Evolutionary conservation across 2,888 invertebrate genomes (phyloP).

Genomic region (Sminthurinus aureus): DNA sequence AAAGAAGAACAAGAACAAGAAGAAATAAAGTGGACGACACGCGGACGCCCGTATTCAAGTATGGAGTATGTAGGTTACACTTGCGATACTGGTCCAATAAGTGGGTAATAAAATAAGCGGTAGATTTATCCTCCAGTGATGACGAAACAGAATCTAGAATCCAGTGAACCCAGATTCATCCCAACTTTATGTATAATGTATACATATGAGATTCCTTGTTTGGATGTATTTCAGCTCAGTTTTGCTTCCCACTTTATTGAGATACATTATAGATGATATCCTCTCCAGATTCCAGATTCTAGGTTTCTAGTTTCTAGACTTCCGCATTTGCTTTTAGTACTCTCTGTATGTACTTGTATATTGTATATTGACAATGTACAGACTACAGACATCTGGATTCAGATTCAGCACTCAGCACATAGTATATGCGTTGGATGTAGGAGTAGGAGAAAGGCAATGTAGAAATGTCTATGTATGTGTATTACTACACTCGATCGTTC

Average conservation of each 20-base stretch:
- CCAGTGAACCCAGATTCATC: background rate
- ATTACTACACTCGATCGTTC: too few relatives aligned
- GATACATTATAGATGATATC: too few relatives aligned
- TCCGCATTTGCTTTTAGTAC: background rate
- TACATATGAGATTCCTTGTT: background rate
- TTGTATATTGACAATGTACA: background rate
- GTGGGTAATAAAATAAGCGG: conserved; percentile 17
- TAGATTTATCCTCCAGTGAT: background rate
- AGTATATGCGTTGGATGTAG: background rate
- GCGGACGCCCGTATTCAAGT: background rate
- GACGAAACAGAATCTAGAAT: background rate
- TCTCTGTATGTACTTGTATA: background rate
- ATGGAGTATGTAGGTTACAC: background rate
- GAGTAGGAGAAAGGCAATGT: too few relatives aligned
- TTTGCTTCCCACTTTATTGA: background rate
- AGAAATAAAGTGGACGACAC: too few relatives aligned
- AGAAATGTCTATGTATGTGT: too few relatives aligned
- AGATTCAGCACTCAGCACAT: background rate
- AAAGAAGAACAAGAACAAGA: too few relatives aligned
- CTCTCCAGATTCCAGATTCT: background rate
- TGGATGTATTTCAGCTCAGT: background rate
- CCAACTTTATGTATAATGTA: background rate
- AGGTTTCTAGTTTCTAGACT: background rate
- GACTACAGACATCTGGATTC: background rate
- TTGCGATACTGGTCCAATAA: background rate